Base-by-base conservation (phyloP, 1,140 invertebrate species). In the Palaemon carinicauda region DNA sequence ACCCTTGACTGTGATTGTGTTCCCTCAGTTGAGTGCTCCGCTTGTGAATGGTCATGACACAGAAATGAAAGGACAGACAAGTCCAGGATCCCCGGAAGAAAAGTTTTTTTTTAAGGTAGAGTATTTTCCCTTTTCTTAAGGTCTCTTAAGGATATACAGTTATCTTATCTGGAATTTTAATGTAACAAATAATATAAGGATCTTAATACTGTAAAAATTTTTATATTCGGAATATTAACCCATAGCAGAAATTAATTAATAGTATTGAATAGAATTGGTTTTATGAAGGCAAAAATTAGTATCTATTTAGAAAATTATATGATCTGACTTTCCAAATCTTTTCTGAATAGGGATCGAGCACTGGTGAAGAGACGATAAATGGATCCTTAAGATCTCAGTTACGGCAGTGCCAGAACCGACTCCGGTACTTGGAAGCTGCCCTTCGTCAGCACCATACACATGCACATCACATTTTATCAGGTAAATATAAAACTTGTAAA, bases 291-390 rank as follows among this genome's bases (percentile, higher is more conserved):
- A 5, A 41, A 4, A 41, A 4, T 5, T 41, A 41, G 33, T 41
- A 41, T 41, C 33, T 9, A 41, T 41, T 41, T 41, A 41, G 12
- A 12, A 41, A 41, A 41, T 5, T 24, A 15, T 15, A 5, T 19
- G 4, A 52, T 15, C 24, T 4, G 15, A 52, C 52, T 19, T 0
- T 77, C 52, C 24, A 19, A 24, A 27, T 14, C 31, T 1, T 24
- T 27, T 33, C 33, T 14, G 27, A 19, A 14, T 19, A 79, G 75
- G 75, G 75, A 24, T 41, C 60, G 24, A 85, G 54, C 15, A 7
- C 69, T 19, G 82, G 82, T 21, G 82, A 85, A 31, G 82, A 85
- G 21, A 85, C 82, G n/a, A 85, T 85, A n/a, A 85, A 69, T 50
- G 75, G 54, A 51, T 75, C 74, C 27, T 29, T 85, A 15, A 52